phyloP scores from a whole-genome alignment of 2,888 invertebrate species.

The Octonoba sinensis region DNA sequence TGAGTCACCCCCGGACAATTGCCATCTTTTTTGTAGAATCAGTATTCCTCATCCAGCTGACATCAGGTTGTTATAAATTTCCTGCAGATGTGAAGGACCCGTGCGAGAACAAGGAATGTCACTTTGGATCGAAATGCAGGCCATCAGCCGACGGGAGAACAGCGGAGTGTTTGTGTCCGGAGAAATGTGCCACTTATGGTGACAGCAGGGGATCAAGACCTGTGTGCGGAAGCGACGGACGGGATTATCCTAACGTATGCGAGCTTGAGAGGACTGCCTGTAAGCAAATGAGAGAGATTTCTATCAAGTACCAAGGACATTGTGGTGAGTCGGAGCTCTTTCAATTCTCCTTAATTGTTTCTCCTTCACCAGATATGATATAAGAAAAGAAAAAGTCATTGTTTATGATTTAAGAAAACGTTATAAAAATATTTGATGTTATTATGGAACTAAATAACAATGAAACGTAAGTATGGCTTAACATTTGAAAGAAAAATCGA shows the following conservation, averaged over 20 bases:
- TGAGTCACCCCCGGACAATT: no score
- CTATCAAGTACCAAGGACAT: slow-evolving; percentile 73
- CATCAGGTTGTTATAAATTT: slow-evolving; percentile 58
- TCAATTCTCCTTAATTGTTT: no score
- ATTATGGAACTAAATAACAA: no score
- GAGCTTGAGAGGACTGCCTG: slow-evolving; percentile 72
- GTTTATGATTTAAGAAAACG: no score
- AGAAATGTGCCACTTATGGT: slow-evolving; percentile 84
- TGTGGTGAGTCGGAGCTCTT: slow-evolving; percentile 72
- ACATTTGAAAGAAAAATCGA: no score
- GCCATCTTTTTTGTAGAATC: no score
- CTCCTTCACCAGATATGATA: no score
- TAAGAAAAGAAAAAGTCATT: no score
- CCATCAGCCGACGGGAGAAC: slow-evolving; percentile 78
- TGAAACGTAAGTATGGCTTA: no score
- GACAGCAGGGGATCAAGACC: slow-evolving; percentile 85
- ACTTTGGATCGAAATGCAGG: slow-evolving; percentile 80
- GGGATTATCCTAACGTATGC: slow-evolving; percentile 72
- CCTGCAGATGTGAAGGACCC: slow-evolving; percentile 79
- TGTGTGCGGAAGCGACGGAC: slow-evolving; percentile 79
- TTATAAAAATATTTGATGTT: no score
- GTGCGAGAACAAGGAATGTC: slow-evolving; percentile 79
- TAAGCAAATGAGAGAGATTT: slow-evolving; percentile 70
- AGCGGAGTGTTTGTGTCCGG: slow-evolving; percentile 83
- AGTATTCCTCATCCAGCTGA: slow-evolving; percentile 15